Base-by-base conservation (phyloP, 2,113 vertebrate genomes). In the Hassar affinis region DNA sequence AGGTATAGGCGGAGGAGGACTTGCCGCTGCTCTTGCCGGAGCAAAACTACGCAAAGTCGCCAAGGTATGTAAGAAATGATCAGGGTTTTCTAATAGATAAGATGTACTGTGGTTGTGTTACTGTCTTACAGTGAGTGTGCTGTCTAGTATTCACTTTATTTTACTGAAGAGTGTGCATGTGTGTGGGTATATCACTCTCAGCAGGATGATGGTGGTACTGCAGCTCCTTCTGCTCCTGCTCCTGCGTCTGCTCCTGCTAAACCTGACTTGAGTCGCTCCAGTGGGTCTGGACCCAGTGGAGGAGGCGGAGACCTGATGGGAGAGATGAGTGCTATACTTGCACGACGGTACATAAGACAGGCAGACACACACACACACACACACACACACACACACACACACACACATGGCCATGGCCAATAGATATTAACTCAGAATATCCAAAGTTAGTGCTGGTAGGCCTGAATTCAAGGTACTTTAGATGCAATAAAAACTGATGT, bases 241-340 rank as follows among this genome's bases (percentile, higher is more conserved):
- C 78, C 8, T 33, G 86, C 89, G 69, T 9, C 88, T 47, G 20
- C 86, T 9, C 52, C 87, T 62, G 84, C 92, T 85, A 95, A 93
- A 91, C 84, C 85, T 10, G 95, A 96, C 62, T 81, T 89, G 33
- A 93, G 85, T 86, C 94, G 95, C 30, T 90, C 71, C 84, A 95
- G 95, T 85, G 92, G 54, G 80, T 89, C 94, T 11, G 86, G 85
- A 83, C 80, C 92, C 2, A 85, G 91, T 15, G 92, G 93, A 82
- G 92, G 94, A 79, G 94, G 94, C 0, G 95, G 94, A 5, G 95
- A 91, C 45, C 91, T 98, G 69, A 97, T 98, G 96, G 95, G 96
- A 49, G 97, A 98, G 88, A 98, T 98, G 97, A 97, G 94, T 1
- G 95, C 96, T 87, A 97, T 96, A 92, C 87, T 98, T 82, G 96